Evolutionary conservation across 2,888 invertebrate genomes (phyloP), one percentile per base, ranked within the genome.

Genomic region (Brachylomia viminalis): DNA sequence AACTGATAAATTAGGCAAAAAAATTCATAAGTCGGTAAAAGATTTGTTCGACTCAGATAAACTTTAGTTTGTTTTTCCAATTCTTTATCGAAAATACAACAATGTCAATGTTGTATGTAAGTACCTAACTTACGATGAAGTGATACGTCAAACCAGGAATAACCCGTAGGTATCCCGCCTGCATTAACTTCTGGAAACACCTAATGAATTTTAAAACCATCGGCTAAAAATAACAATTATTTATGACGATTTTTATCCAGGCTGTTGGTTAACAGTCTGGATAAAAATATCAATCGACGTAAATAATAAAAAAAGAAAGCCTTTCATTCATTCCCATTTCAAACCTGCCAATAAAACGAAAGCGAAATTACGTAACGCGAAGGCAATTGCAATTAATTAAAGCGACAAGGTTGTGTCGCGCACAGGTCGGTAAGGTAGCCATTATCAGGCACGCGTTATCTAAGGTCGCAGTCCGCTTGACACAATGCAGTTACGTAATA

Each of bases 371-470:
- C 78, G 70, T 80, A 86, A 80, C 77, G 45, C 30, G 30, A 77
- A 66, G 77, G 76, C 76, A 80, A 85, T 77, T 75, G 75, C 74
- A 79, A 77, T 85, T 77, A 86, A 88, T 85, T 81, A 80, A 78
- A 73, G 11, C 75, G 69, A 76, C 85, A 85, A 83, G 87, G 83
- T 77, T 72, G 74, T 77, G 77, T 86, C 80, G 80, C 78, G 45
- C 67, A 77, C 83, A 87, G 87, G 86, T 85, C 86, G 73, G 70
- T 74, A 80, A 84, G 76, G 90, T 87, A 88, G 64, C 72, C 79
- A 79, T 78, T 87, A 88, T 89, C 88, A 84, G 79, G 83, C 76
- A 83, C 82, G 66, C 66, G 79, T 86, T 89, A 89, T 89, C 90
- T 79, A 72, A 83, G 87, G 90, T 89, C 88, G 77, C 78, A 83